Evolutionary conservation across 2,888 invertebrate genomes (phyloP).

Genomic region (Hypolimnas misippus): DNA sequence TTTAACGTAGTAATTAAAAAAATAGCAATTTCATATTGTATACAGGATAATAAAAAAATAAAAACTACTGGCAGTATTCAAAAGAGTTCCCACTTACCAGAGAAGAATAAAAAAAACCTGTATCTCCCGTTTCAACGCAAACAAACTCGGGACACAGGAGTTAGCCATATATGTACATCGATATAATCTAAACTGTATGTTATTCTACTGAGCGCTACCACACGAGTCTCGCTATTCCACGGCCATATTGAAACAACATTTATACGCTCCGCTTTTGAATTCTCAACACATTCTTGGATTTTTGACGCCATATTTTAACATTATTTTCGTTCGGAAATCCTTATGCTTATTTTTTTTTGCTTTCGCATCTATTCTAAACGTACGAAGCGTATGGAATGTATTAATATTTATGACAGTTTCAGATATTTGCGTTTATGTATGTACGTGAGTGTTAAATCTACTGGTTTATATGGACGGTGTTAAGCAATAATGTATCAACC

Average conservation of each 20-base stretch:
- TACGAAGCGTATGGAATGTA: neutral
- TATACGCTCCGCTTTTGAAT: slow-evolving; percentile 23
- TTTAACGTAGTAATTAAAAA: no score
- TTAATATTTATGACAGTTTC: neutral
- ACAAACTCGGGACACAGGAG: no score
- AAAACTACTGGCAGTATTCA: no score
- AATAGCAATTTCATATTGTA: no score
- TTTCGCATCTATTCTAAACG: neutral
- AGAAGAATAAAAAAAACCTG: no score
- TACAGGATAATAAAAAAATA: no score
- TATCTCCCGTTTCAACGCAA: no score
- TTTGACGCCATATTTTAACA: slow-evolving; percentile 20
- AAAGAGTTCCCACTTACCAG: no score
- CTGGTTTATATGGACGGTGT: neutral
- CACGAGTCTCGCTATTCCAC: slow-evolving; percentile 21
- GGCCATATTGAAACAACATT: slow-evolving; percentile 26
- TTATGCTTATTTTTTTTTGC: neutral
- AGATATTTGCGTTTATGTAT: neutral
- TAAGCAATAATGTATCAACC: no score
- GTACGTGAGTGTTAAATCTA: neutral
- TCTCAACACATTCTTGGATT: slow-evolving; percentile 25
- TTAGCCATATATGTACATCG: no score
- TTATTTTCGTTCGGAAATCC: slow-evolving; percentile 4
- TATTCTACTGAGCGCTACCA: neutral
- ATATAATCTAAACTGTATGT: no score